Evolutionary conservation across 2,888 invertebrate genomes (phyloP).

Genomic region (Tinea semifulvella): DNA sequence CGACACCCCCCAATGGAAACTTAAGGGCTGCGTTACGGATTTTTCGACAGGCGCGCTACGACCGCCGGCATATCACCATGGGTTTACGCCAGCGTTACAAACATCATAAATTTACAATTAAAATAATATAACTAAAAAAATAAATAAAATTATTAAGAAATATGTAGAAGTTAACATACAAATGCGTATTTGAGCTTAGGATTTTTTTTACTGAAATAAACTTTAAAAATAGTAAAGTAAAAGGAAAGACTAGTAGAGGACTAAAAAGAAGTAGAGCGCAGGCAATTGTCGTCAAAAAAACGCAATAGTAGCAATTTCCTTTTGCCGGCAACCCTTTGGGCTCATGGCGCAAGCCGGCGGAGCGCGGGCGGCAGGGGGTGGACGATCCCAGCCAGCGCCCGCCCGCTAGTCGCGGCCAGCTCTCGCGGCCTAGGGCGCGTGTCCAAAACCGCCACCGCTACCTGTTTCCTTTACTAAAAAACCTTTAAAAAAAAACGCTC

Average conservation of each 20-base stretch:
- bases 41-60: conserved; percentile 44
- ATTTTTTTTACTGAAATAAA: neutral
- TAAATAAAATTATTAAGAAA: no score
- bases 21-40: conserved; percentile 58
- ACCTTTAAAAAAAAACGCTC: conserved; percentile 6
- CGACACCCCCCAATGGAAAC: conserved; percentile 45
- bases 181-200: neutral
- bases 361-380: conserved; percentile 30
- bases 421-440: conserved; percentile 57
- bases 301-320: conserved; percentile 50
- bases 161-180: neutral
- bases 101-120: neutral
- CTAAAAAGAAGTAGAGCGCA: conserved; percentile 1
- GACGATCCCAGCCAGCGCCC: conserved; percentile 46
- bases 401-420: conserved; percentile 63
- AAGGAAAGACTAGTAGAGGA: neutral
- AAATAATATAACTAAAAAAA: neutral
- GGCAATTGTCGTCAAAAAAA: conserved; percentile 29
- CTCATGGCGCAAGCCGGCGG: conserved; percentile 14
- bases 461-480: conserved; percentile 6
- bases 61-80: conserved; percentile 24
- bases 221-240: neutral
- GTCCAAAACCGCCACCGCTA: conserved; percentile 54
- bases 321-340: conserved; percentile 57
- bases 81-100: neutral